phyloP scores from a whole-genome alignment of 2,113 vertebrate species.

The Syrmaticus mikado region DNA sequence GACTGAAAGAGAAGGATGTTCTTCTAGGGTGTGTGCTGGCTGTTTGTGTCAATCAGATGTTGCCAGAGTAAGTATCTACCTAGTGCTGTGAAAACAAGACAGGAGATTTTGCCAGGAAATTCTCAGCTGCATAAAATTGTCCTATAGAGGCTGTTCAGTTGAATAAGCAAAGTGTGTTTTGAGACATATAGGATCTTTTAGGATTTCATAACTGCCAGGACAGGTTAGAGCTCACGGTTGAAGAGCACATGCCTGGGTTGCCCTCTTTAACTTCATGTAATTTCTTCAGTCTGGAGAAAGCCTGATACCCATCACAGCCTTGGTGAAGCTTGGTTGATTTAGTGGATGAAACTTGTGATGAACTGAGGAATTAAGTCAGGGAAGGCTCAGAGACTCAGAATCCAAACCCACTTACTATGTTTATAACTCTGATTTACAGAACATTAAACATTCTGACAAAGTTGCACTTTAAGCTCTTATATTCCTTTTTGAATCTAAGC shows the following conservation, averaged over 20 bases:
- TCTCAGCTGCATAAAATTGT: not conserved
- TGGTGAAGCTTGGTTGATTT: not conserved
- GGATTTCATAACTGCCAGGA: not conserved
- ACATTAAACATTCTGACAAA: rapidly evolving
- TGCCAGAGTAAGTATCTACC: not conserved
- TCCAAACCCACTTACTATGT: rapidly evolving
- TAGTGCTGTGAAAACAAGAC: not conserved
- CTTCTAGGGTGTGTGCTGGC: not conserved
- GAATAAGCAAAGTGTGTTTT: not conserved
- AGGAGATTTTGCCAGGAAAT: not conserved
- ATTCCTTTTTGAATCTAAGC: not conserved
- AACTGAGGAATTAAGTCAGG: rapidly evolving
- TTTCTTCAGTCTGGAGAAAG: not conserved
- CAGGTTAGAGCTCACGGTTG: not conserved
- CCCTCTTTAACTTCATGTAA: not conserved
- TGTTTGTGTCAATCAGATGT: not conserved
- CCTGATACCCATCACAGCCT: not conserved
- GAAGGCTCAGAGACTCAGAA: not conserved
- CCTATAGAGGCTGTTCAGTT: not conserved
- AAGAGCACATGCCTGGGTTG: rapidly evolving
- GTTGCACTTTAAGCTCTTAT: not conserved
- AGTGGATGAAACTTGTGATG: not conserved
- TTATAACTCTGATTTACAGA: not conserved
- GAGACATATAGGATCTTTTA: too few species aligned
- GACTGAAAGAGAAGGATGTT: not conserved